A percentile compares a stretch with the other conserved stretches of the same genome.
These are phyloP conservation scores for Silurus meridionalis DNA, from an alignment of 2,113 vertebrate genomes.

Conservation along the genomic window DNA sequence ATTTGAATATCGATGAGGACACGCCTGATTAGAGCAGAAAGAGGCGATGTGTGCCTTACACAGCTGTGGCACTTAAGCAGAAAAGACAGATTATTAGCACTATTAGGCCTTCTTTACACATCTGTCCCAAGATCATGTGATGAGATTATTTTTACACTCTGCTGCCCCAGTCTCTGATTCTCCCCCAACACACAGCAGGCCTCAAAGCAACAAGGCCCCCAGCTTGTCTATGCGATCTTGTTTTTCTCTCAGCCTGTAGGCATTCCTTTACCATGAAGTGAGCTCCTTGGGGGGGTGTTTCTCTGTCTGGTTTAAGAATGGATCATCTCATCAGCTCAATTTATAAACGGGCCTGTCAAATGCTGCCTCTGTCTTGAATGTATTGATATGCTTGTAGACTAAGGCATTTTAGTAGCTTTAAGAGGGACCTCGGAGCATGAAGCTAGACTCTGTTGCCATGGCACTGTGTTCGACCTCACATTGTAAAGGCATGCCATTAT, in stretches of 20 bases:
- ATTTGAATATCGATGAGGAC: constrained; percentile 65
- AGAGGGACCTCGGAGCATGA: constrained; percentile 30
- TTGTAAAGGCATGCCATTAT: constrained; percentile 69
- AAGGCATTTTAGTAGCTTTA: constrained; percentile 4
- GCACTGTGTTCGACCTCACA: constrained; percentile 68
- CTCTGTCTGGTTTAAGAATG: constrained; percentile 57
- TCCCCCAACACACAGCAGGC: constrained; percentile 58
- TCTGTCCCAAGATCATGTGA: constrained; percentile 70
- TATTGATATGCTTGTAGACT: constrained; percentile 55
- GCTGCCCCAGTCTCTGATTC: constrained; percentile 60
- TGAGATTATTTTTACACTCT: constrained; percentile 71
- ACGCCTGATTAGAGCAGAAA: constrained; percentile 54
- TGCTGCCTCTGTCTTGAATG: constrained; percentile 66
- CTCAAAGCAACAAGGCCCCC: constrained; percentile 65
- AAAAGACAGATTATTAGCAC: constrained; percentile 73
- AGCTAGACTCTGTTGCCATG: constrained; percentile 77
- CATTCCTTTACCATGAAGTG: constrained; percentile 21
- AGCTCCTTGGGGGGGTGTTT: constrained; percentile 30
- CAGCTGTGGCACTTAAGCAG: constrained; percentile 71
- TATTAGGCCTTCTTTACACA: constrained; percentile 61
- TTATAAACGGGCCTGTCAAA: constrained; percentile 68
- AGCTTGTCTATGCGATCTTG: constrained; percentile 46
- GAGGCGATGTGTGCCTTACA: constrained; percentile 62
- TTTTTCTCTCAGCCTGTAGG: constrained; percentile 30
- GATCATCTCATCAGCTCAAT: constrained; percentile 67